Conservation (phyloP, 2,888 invertebrate genomes). For the Disparrhopalites patrizii region DNA sequence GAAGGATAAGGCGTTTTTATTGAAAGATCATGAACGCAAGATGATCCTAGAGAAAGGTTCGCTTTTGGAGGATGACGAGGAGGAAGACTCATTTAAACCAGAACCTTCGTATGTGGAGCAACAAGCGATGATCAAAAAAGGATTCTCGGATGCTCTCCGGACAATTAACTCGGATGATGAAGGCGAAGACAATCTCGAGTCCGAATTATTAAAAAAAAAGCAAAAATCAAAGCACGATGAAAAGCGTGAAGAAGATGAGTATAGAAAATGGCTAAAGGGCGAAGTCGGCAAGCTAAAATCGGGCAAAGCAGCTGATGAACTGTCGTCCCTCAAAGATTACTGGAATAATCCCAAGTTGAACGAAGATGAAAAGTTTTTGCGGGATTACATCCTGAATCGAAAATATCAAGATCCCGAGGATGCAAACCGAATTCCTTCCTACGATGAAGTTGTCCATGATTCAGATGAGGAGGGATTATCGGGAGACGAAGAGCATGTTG, state of each 20-base stretch:
- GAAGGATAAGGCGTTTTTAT: conserved; percentile 60
- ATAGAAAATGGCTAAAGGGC: conserved; percentile 76
- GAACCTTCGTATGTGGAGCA: conserved; percentile 64
- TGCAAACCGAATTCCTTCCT: conserved; percentile 57
- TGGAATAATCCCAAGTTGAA: conserved; percentile 81
- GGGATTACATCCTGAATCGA: conserved; percentile 88
- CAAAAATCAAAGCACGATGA: conserved; percentile 57
- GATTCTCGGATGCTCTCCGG: conserved; percentile 58
- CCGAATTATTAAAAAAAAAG: conserved; percentile 57
- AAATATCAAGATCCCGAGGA: conserved; percentile 58
- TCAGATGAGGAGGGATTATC: conserved; percentile 60
- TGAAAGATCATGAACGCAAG: conserved; percentile 76
- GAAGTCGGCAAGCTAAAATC: conserved; percentile 60
- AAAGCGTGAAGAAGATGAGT: conserved; percentile 60
- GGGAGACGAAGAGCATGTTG: conserved; percentile 72
- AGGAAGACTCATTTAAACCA: conserved; percentile 46
- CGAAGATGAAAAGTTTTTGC: conserved; percentile 79
- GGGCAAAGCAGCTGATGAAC: conserved; percentile 53
- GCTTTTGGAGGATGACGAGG: conserved; percentile 50
- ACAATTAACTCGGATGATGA: conserved; percentile 54
- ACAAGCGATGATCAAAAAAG: conserved; percentile 63
- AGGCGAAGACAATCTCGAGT: conserved; percentile 53
- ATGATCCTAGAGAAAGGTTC: conserved; percentile 62
- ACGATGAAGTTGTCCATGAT: conserved; percentile 65
- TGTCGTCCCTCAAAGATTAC: conserved; percentile 72